phyloP scores from a whole-genome alignment of 2,888 invertebrate species.

The Aricia artaxerxes region DNA sequence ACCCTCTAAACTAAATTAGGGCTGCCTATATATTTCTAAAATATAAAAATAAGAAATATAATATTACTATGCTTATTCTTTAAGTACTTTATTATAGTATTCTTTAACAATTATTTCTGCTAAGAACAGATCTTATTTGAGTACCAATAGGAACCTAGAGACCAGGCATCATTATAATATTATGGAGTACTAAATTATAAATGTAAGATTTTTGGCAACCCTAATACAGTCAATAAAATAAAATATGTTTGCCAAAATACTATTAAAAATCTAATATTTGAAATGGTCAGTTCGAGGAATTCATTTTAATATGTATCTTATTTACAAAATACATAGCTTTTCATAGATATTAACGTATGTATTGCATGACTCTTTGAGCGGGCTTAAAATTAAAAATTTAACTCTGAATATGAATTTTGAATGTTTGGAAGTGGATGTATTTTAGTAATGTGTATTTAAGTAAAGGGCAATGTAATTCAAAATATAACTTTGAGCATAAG shows the following conservation, averaged over 20 bases:
- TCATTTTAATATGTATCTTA: conserved; percentile 8
- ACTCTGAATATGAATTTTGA: not conserved
- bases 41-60: not conserved
- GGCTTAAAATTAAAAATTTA: not conserved
- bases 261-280: not conserved
- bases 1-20: conserved; percentile 12
- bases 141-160: too few species aligned
- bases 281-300: conserved; percentile 2
- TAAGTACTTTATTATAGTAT: not conserved
- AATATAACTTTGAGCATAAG: too few species aligned
- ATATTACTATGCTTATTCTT: not conserved
- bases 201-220: not conserved
- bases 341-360: not conserved
- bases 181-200: not conserved
- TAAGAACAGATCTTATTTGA: too few species aligned
- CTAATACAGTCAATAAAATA: not conserved
- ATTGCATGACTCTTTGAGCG: not conserved
- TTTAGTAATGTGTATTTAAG: not conserved
- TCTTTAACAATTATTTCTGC: too few species aligned
- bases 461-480: not conserved
- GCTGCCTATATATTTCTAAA: not conserved
- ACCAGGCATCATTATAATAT: too few species aligned
- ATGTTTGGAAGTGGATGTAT: not conserved
- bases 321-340: conserved; percentile 9
- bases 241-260: conserved; percentile 14